Conservation (phyloP, 1,140 invertebrate species). For the Riptortus pedestris region DNA sequence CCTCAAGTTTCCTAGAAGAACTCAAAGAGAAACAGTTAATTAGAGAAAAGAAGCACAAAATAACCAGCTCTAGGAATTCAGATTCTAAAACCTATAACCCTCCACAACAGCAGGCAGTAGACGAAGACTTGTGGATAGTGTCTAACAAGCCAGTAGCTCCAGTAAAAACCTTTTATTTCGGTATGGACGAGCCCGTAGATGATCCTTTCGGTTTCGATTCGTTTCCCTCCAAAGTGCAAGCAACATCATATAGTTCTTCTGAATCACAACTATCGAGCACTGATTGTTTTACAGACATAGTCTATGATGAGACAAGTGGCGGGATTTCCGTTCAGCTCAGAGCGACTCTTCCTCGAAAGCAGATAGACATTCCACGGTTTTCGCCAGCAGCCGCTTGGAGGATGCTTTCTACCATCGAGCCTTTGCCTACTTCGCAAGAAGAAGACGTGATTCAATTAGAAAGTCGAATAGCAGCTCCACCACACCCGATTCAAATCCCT, state of each 20-base stretch:
- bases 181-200: constrained; percentile 46
- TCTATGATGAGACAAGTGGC: constrained; percentile 30
- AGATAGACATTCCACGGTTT: constrained; percentile 61
- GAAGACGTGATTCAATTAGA: constrained; percentile 40
- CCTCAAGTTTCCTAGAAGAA: neutral
- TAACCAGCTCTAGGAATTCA: neutral
- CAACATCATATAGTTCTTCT: constrained; percentile 21
- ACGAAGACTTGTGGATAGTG: neutral
- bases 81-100: neutral
- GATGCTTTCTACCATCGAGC: constrained; percentile 45
- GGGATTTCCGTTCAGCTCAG: constrained; percentile 59
- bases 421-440: constrained; percentile 34
- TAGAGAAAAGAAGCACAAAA: neutral
- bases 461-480: constrained; percentile 45
- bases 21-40: neutral
- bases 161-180: constrained; percentile 65
- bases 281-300: constrained; percentile 6
- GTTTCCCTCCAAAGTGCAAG: constrained; percentile 32
- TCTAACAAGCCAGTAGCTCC: constrained; percentile 32
- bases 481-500: constrained; percentile 32
- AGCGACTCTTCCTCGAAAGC: constrained; percentile 65
- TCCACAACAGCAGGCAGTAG: neutral
- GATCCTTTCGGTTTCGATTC: constrained; percentile 37
- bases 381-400: constrained; percentile 74
- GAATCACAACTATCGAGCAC: constrained; percentile 11